Base-by-base conservation (phyloP, 2,888 invertebrate species). In the Peribatodes rhomboidaria region DNA sequence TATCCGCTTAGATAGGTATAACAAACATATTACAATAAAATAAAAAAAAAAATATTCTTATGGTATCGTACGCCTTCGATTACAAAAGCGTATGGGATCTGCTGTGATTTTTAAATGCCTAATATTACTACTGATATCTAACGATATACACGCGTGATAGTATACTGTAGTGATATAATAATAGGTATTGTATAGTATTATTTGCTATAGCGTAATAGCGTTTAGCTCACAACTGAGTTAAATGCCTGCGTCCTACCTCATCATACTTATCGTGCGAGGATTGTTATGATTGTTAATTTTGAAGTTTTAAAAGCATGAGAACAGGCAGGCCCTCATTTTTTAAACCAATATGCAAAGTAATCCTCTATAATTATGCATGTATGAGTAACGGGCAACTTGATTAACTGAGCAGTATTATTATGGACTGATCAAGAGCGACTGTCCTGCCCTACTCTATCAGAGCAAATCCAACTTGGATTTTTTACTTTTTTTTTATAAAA, bases 21-120 rank as follows among this genome's bases (percentile, higher is more conserved):
- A 50, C 50, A 35, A 37, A 50, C 6, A 13, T 50, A 50, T 50
- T 35, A 35, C 33, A 35, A 50, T 50, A 33, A 49, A 33, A 4
- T 46, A 47, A 47, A 31, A 37, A 18, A 35, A 35, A 16, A 14
- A 47, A 31, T 50, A 50, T 50, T 50, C 35, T 50, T 50, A 50
- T 35, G 50, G 50, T 35, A 50, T 20, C 50, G 50, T 50, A 20
- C 35, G 20, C n/a, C 11, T 20, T 50, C 50, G 13, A 27, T 18
- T 14, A 41, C 22, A 39, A 41, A 39, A 27, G 13, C 22, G 39
- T 20, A 39, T 14, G 53, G 53, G 10, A 41, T 53, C 53, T 39
- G 53, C 53, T 53, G 53, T 53, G 53, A 53, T 53, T 37, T 39
- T 53, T 22, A 11, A 41, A 53, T 53, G 53, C 53, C 53, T 53